A percentile compares a stretch with the other conserved stretches of the same genome.
Conservation (phyloP, 2,888 invertebrate species). For the Callyntrura guangdongensis region DNA sequence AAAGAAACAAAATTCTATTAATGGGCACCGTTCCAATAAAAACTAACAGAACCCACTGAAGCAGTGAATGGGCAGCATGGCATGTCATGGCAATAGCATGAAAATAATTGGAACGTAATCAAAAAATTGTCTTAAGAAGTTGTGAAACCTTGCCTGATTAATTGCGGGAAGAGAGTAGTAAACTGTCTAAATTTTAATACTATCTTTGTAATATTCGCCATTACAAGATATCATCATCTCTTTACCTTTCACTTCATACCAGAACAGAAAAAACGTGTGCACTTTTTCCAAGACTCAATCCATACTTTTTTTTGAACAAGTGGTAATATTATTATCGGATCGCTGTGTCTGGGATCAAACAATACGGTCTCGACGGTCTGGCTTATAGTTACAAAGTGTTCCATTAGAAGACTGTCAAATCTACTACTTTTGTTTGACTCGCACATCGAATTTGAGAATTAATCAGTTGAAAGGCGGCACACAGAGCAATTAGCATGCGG, state of each 20-base stretch:
- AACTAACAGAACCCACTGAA: not conserved
- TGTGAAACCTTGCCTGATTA: conserved; percentile 2
- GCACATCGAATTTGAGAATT: not conserved
- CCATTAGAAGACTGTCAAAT: not conserved
- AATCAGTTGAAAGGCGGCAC: not conserved
- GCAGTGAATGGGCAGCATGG: conserved; percentile 37
- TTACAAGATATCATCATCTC: not conserved
- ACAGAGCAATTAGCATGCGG: conserved; percentile 7
- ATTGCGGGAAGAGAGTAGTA: conserved; percentile 27
- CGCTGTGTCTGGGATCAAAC: too few species aligned
- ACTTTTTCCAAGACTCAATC: not conserved
- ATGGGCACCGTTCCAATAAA: conserved; percentile 30
- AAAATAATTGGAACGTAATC: conserved; percentile 37
- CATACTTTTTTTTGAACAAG: too few species aligned
- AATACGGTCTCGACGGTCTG: too few species aligned
- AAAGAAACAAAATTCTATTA: not conserved
- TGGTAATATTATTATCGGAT: too few species aligned
- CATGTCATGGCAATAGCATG: not conserved
- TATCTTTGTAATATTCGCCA: not conserved
- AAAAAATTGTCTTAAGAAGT: conserved; percentile 2
- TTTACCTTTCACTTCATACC: not conserved
- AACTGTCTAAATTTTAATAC: not conserved
- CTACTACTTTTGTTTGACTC: not conserved
- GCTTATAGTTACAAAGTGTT: not conserved
- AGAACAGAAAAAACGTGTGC: not conserved